Evolutionary conservation across 1,140 invertebrate genomes (phyloP).

Genomic region (Rhagoletis zephyria): DNA sequence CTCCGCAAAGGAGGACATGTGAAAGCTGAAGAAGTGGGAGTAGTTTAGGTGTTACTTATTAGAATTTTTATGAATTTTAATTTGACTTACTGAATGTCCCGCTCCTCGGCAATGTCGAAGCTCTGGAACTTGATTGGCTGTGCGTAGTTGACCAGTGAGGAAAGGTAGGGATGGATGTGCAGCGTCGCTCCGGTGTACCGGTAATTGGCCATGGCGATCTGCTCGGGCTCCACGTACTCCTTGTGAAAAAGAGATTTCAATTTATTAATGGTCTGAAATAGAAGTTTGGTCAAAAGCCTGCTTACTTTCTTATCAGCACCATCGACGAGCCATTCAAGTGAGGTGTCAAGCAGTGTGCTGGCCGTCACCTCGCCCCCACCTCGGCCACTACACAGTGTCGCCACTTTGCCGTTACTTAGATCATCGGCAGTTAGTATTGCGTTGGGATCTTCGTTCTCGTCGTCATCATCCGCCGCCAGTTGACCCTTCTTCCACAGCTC

Average conservation of each 20-base stretch:
- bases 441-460: slow-evolving; percentile 89
- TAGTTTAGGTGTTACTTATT: too few species aligned
- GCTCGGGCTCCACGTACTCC: too few species aligned
- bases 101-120: slow-evolving; percentile 94
- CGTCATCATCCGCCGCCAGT: slow-evolving; percentile 92
- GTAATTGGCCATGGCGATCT: slow-evolving; percentile 85
- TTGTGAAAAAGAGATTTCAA: too few species aligned
- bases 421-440: slow-evolving; percentile 73
- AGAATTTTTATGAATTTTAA: too few species aligned
- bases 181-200: slow-evolving; percentile 98
- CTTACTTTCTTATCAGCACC: too few species aligned
- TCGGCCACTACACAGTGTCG: slow-evolving; percentile 81
- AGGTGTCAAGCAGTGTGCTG: too few species aligned
- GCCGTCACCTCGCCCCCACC: slow-evolving; percentile 77
- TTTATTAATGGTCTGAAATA: too few species aligned
- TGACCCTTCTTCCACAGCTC: slow-evolving; percentile 92
- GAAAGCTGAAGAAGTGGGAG: slow-evolving; percentile 54
- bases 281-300: too few species aligned
- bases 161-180: slow-evolving; percentile 98
- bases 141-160: slow-evolving; percentile 99
- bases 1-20: slow-evolving; percentile 99
- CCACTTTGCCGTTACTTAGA: too few species aligned
- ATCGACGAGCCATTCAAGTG: too few species aligned
- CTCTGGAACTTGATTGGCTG: slow-evolving; percentile 99
- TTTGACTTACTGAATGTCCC: background rate